These are phyloP conservation scores for Onthophagus taurus DNA, from an alignment of 1,140 invertebrate species.

Conservation along the genomic window DNA sequence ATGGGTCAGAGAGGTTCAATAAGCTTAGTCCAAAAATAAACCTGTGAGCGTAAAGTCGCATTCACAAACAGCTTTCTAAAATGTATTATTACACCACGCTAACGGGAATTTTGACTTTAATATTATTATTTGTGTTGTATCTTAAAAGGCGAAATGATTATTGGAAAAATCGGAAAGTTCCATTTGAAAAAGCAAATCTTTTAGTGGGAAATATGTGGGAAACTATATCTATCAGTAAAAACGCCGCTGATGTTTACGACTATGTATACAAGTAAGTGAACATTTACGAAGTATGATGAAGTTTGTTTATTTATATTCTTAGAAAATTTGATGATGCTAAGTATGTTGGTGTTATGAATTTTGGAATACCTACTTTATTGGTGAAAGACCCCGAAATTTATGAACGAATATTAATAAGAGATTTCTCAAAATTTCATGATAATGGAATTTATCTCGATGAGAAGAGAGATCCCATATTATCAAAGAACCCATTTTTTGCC, in stretches of 20 bases:
- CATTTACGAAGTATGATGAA: neutral
- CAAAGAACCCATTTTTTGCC: constrained; percentile 38
- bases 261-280: neutral
- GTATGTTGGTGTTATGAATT: constrained; percentile 34
- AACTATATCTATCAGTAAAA: neutral
- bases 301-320: neutral
- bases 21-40: too few relatives aligned
- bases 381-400: constrained; percentile 37
- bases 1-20: too few relatives aligned
- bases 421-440: constrained; percentile 30
- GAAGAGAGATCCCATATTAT: constrained; percentile 36
- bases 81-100: too few relatives aligned
- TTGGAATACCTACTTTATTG: constrained; percentile 33
- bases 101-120: too few relatives aligned
- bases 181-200: neutral
- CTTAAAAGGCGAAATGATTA: neutral
- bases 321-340: neutral
- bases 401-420: constrained; percentile 33
- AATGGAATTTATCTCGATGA: constrained; percentile 29
- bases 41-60: too few relatives aligned
- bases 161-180: neutral
- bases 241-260: neutral
- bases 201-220: neutral
- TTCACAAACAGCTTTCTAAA: too few relatives aligned
- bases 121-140: neutral